Evolutionary conservation across 1,140 invertebrate species (phyloP).

Genomic region (Chelonus insularis): DNA sequence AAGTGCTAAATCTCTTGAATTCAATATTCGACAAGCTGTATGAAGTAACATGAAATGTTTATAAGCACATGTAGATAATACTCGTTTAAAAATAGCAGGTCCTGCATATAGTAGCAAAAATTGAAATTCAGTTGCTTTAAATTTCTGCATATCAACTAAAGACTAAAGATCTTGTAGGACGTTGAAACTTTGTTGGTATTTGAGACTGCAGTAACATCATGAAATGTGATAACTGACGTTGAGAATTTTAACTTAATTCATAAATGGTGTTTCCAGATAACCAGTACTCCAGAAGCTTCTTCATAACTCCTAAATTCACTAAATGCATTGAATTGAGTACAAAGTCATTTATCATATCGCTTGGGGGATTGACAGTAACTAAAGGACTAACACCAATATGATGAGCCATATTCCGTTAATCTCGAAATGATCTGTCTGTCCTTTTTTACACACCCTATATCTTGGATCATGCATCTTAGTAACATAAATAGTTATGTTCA

Average conservation of each 20-base stretch:
- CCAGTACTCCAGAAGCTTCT: no score
- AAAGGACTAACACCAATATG: no score
- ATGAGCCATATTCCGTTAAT: no score
- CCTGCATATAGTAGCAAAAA: constrained; percentile 32
- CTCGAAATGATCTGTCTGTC: constrained; percentile 17
- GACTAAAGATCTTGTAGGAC: constrained; percentile 31
- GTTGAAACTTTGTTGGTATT: constrained; percentile 34
- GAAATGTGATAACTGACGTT: no score
- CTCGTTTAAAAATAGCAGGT: constrained; percentile 28
- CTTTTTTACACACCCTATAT: no score
- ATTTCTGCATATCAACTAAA: constrained; percentile 22
- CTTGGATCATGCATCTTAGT: not conserved
- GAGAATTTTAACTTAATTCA: no score
- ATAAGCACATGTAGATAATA: constrained; percentile 26
- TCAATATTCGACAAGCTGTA: constrained; percentile 28
- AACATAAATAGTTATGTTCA: constrained; percentile 22
- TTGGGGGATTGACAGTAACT: no score
- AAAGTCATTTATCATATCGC: no score
- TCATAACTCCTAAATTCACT: no score
- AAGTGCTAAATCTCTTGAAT: constrained; percentile 17
- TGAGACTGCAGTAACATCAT: no score
- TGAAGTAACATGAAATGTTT: constrained; percentile 34
- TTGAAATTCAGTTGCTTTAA: constrained; percentile 30
- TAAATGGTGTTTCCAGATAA: no score
- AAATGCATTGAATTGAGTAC: no score